Conservation (phyloP, 2,797 vertebrate genomes). For the Enteromius paludinosus region DNA sequence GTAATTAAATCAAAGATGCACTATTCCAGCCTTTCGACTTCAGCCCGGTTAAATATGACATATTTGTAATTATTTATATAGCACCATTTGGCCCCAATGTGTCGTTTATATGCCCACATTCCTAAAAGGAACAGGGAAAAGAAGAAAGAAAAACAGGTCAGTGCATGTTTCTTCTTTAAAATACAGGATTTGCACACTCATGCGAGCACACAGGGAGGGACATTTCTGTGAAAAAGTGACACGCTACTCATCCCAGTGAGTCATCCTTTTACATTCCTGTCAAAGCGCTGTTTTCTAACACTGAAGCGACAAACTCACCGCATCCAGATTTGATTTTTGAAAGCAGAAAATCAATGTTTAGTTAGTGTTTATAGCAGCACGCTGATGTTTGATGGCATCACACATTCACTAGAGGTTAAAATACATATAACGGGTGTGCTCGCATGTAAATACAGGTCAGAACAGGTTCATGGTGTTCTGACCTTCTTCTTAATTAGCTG, state of each 20-base stretch:
- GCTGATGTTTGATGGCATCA: not conserved
- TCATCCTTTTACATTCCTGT: not conserved
- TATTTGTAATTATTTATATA: not conserved
- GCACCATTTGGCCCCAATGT: no score
- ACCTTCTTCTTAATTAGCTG: constrained; percentile 18
- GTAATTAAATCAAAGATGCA: no score
- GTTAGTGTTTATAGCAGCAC: not conserved
- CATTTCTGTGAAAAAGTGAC: not conserved
- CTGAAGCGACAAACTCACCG: not conserved
- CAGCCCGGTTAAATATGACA: not conserved
- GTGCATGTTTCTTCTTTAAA: not conserved
- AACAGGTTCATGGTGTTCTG: constrained; percentile 7
- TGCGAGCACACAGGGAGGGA: not conserved
- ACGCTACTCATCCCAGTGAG: not conserved
- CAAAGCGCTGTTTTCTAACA: not conserved
- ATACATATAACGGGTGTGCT: constrained; percentile 9
- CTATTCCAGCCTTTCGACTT: not conserved
- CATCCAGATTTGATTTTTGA: no score
- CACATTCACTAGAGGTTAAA: not conserved
- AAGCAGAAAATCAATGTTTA: not conserved
- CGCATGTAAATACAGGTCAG: constrained; percentile 34
- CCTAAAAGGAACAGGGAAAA: not conserved
- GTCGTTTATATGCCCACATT: not conserved
- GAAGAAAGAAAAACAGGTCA: not conserved
- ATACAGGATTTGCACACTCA: not conserved